Conservation (phyloP, 2,113 vertebrate species). For the Ceyx margarethae region DNA sequence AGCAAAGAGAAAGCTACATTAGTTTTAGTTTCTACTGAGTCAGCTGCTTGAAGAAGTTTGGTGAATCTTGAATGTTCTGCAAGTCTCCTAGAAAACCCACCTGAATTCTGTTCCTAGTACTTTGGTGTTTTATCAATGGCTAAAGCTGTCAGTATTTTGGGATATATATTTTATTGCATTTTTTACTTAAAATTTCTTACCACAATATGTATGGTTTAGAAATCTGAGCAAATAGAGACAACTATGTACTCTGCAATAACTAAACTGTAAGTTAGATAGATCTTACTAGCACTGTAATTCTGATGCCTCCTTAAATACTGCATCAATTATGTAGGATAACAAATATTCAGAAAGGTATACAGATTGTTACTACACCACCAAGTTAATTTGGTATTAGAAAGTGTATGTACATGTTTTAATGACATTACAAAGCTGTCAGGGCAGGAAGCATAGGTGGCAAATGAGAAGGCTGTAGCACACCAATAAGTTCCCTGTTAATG, state of each 20-base stretch:
- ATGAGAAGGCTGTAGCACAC: background rate
- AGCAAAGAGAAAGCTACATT: conserved; percentile 19
- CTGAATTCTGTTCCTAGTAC: background rate
- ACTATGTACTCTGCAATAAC: background rate
- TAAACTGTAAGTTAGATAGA: background rate
- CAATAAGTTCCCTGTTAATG: background rate
- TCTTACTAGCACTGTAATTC: background rate
- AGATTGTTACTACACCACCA: background rate
- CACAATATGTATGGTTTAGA: background rate
- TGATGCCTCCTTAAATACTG: background rate
- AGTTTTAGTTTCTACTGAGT: conserved; percentile 51
- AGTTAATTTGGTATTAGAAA: background rate
- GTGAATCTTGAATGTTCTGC: conserved; percentile 30
- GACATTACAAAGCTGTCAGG: background rate
- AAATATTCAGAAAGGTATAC: background rate
- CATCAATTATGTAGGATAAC: background rate
- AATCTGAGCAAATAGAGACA: background rate
- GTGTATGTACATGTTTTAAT: background rate
- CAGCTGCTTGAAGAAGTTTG: conserved; percentile 41
- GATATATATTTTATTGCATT: background rate
- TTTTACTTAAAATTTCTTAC: background rate
- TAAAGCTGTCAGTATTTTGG: background rate
- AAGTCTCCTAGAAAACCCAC: conserved; percentile 10
- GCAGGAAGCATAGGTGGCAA: background rate
- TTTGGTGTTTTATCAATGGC: background rate